phyloP scores from a whole-genome alignment of 2,797 vertebrate genomes.

The Acanthornis magna region DNA sequence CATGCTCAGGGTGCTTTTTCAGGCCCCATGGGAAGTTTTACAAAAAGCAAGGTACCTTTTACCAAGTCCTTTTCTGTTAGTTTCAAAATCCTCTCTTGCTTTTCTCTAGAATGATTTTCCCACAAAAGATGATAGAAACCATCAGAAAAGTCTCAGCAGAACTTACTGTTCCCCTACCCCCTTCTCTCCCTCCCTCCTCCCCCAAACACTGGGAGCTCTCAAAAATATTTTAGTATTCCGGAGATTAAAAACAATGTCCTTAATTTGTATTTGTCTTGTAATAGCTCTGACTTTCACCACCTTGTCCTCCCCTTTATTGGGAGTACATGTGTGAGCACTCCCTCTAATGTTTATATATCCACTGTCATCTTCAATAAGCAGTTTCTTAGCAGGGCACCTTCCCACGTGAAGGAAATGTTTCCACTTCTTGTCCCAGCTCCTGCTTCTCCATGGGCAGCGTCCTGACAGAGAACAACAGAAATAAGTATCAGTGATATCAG shows the following conservation, averaged over 20 bases:
- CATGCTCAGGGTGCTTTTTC: slow-evolving; percentile 15
- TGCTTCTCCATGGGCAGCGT: neutral
- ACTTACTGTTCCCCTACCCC: neutral
- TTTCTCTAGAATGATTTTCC: neutral
- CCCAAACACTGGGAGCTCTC: neutral
- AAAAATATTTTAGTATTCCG: slow-evolving; percentile 8
- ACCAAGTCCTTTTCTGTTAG: neutral
- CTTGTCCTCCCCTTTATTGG: slow-evolving; percentile 22
- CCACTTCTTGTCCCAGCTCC: slow-evolving; percentile 8
- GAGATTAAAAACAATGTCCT: slow-evolving; percentile 24
- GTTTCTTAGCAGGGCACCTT: slow-evolving; percentile 36
- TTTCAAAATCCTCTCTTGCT: slow-evolving; percentile 12
- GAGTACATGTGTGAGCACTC: slow-evolving; percentile 18
- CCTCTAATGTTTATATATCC: slow-evolving; percentile 10
- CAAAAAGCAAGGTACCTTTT: neutral
- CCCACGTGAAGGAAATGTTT: slow-evolving; percentile 33
- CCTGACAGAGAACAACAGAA: neutral
- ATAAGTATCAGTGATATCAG: neutral
- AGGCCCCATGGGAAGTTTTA: neutral
- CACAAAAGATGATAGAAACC: neutral
- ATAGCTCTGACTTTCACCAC: slow-evolving; percentile 44
- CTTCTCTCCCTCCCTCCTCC: neutral
- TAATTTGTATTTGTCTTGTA: slow-evolving; percentile 30
- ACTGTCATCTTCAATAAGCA: slow-evolving; percentile 48
- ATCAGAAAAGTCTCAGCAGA: neutral